phyloP scores from a whole-genome alignment of 2,888 invertebrate genomes.

The Folsomia manolachei region DNA sequence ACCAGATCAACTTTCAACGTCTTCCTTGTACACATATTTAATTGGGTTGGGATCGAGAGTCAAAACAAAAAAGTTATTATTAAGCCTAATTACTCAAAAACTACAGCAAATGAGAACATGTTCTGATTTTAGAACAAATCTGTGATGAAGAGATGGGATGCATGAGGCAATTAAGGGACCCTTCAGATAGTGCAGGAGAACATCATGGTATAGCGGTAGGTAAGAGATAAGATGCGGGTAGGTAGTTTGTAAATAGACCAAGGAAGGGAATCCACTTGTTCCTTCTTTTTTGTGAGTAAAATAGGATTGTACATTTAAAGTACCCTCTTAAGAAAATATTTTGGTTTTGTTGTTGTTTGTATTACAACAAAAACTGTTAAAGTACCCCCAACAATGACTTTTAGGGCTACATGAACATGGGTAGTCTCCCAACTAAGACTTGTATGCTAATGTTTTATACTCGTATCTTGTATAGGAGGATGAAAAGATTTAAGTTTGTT shows the following conservation, averaged over 20 bases:
- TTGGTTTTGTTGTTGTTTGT: neutral
- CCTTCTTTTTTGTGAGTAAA: neutral
- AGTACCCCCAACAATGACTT: neutral
- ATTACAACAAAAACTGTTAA: neutral
- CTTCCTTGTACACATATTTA: too few species aligned
- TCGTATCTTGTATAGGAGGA: neutral
- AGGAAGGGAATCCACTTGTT: neutral
- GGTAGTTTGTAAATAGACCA: neutral
- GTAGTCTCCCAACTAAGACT: too few species aligned
- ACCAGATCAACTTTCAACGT: too few species aligned
- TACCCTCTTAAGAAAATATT: neutral
- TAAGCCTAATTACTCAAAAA: neutral
- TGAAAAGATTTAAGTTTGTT: neutral
- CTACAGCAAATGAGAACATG: neutral
- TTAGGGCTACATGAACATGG: neutral
- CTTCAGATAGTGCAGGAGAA: too few species aligned
- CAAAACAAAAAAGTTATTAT: neutral
- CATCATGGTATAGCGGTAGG: neutral
- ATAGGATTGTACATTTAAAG: neutral
- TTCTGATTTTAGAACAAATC: neutral
- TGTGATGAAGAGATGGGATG: too few species aligned
- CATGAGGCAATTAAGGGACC: neutral
- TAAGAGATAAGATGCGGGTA: neutral
- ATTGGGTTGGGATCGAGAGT: too few species aligned
- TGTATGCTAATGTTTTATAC: too few species aligned